Base-by-base conservation (phyloP, 2,797 vertebrate genomes). In the Halcyon badia region DNA sequence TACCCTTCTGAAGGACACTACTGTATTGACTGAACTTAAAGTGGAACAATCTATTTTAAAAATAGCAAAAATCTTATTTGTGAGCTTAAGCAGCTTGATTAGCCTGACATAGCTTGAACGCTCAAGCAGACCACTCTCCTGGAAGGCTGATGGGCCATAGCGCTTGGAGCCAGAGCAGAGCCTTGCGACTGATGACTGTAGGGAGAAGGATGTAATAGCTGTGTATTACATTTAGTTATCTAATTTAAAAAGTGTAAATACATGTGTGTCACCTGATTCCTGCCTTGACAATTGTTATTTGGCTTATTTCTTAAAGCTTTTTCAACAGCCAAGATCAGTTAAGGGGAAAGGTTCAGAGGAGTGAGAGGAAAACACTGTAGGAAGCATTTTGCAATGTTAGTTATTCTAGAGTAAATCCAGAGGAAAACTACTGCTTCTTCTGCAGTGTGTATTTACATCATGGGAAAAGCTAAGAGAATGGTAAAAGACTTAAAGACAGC, bases 401-500 rank as follows among this genome's bases (percentile, higher is more conserved):
- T 52, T 83, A 51, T 82, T 83, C 16, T 31, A 79, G n/a, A 77
- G n/a, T 87, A 91, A 96, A 87, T 76, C 48, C 2, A 2, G 76
- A 95, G 56, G 26, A 86, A 41, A 15, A 31, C 14, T 70, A n/a
- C 22, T 71, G 21, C 44, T 84, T 65, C 71, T 90, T 35, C 49
- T 89, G 31, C 48, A 56, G 8, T 5, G 3, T 75, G 49, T 49
- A 52, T 93, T 90, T 83, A 89, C 42, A 79, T 73, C 66, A 89
- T 68, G 86, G 86, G 56, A 93, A 94, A 94, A 93, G 72, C 9
- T 73, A 69, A 37, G 28, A 79, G 66, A 92, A 92, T 68, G 71
- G 73, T 70, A 89, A 93, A 94, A 87, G 65, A 62, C 69, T 90
- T 90, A 51, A 28, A 91, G 72, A 90, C 64, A 88, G 86, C 31